A percentile compares a stretch with the other conserved stretches of the same genome.
These are phyloP conservation scores for Labeo rohita DNA, from an alignment of 2,113 vertebrate species.

Conservation along the genomic window DNA sequence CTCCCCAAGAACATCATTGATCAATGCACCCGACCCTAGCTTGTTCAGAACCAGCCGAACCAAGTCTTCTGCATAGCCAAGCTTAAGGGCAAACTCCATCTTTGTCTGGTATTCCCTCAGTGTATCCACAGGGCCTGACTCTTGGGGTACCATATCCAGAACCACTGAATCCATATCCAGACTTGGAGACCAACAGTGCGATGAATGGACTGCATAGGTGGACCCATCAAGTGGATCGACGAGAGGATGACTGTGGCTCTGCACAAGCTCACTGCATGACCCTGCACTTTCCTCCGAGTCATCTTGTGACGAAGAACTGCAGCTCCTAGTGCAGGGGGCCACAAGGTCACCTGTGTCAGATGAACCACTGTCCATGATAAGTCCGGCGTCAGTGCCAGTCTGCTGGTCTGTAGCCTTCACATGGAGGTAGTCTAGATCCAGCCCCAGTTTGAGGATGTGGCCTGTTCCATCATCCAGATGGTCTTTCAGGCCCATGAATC, in stretches of 20 bases:
- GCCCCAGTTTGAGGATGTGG: conserved; percentile 78
- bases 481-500: conserved; percentile 98
- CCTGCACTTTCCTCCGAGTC: conserved; percentile 81
- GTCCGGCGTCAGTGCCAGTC: conserved; percentile 81
- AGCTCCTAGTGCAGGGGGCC: conserved; percentile 72
- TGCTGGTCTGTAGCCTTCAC: conserved; percentile 84
- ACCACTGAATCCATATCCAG: conserved; percentile 85
- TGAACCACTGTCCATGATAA: conserved; percentile 84
- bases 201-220: conserved; percentile 81
- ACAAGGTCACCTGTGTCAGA: conserved; percentile 77
- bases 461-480: conserved; percentile 82
- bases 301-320: conserved; percentile 65
- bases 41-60: conserved; percentile 93
- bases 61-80: conserved; percentile 95
- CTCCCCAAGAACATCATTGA: conserved; percentile 96
- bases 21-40: conserved; percentile 92
- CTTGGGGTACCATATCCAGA: conserved; percentile 79
- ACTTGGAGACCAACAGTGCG: conserved; percentile 86
- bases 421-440: conserved; percentile 84
- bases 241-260: conserved; percentile 42
- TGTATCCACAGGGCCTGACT: conserved; percentile 76
- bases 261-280: conserved; percentile 81
- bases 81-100: conserved; percentile 95
- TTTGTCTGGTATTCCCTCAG: conserved; percentile 91
- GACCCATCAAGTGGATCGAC: conserved; percentile 62